phyloP scores from a whole-genome alignment of 2,113 vertebrate species.

The Cavia aperea region DNA sequence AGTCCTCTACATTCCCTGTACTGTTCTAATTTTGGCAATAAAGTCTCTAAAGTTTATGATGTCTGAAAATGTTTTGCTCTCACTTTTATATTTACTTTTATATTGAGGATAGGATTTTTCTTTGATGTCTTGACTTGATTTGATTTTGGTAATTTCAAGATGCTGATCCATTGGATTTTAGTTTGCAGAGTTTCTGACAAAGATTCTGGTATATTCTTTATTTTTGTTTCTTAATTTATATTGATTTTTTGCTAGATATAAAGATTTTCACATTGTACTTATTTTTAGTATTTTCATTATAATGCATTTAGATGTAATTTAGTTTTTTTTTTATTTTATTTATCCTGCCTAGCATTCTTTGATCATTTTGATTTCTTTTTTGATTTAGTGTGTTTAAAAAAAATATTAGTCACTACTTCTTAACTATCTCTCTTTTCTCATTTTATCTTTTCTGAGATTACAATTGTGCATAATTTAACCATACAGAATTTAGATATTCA shows the following conservation, averaged over 20 bases:
- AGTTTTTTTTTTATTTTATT: neutral
- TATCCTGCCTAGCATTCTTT: neutral
- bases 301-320: neutral
- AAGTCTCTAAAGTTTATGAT: conserved; percentile 11
- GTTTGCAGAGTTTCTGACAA: neutral
- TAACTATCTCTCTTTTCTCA: neutral
- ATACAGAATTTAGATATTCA: neutral
- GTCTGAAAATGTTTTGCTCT: neutral
- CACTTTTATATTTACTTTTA: neutral
- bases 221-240: neutral
- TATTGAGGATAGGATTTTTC: neutral
- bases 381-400: neutral
- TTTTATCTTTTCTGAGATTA: neutral
- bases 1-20: neutral
- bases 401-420: neutral
- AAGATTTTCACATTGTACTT: neutral
- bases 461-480: neutral
- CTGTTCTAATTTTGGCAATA: neutral
- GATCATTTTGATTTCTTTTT: neutral
- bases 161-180: neutral
- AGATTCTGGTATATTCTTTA: neutral
- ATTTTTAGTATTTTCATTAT: neutral
- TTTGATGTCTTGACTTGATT: neutral
- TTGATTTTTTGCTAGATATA: neutral
- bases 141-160: neutral